Conservation (phyloP, 2,888 invertebrate species). For the Drosophila sordidula region DNA sequence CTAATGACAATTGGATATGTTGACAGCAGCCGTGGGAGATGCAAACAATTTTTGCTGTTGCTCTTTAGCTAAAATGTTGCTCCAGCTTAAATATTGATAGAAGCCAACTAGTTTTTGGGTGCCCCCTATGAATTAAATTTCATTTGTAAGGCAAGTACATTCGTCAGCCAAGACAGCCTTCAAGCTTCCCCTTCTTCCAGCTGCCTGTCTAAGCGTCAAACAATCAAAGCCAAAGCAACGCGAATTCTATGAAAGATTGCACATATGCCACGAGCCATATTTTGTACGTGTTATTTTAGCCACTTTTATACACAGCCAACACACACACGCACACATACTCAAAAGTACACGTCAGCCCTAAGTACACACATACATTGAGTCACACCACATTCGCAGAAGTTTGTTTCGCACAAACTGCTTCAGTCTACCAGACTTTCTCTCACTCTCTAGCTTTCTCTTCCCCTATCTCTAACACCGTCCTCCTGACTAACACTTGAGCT, state of each 20-base stretch:
- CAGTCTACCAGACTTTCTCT: neutral
- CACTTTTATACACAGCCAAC: slow-evolving; percentile 47
- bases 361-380: neutral
- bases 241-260: slow-evolving; percentile 58
- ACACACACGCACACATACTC: neutral
- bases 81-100: slow-evolving; percentile 70
- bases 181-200: neutral
- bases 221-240: slow-evolving; percentile 35
- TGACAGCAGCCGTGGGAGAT: slow-evolving; percentile 40
- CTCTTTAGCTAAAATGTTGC: slow-evolving; percentile 42
- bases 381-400: no score
- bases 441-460: neutral
- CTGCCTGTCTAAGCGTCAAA: slow-evolving; percentile 18
- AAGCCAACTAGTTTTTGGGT: slow-evolving; percentile 33
- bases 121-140: slow-evolving; percentile 53
- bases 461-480: neutral
- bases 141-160: slow-evolving; percentile 45
- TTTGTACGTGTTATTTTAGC: slow-evolving; percentile 71
- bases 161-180: neutral
- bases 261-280: slow-evolving; percentile 64
- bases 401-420: slow-evolving; percentile 42
- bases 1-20: slow-evolving; percentile 35
- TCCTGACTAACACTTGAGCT: slow-evolving; percentile 22
- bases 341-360: neutral
- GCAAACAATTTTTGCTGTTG: slow-evolving; percentile 28